Conservation (phyloP, 1,140 invertebrate species). For the Drosophila carrolli region DNA sequence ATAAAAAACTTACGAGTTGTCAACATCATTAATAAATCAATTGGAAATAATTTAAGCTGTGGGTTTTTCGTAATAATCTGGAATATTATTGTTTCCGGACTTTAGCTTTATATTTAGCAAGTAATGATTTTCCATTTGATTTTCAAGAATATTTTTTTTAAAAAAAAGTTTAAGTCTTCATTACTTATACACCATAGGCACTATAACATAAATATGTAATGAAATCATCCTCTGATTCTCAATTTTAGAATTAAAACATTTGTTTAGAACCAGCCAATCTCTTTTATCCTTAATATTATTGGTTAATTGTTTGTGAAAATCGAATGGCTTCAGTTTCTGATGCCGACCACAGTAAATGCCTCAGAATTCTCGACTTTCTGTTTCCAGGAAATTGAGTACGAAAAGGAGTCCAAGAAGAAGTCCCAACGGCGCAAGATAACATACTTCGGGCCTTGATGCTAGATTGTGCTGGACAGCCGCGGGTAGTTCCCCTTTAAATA, state of each 20-base stretch:
- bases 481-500: conserved; percentile 79
- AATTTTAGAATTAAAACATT: conserved; percentile 2
- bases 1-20: neutral
- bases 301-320: conserved; percentile 27
- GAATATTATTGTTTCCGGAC: conserved; percentile 1
- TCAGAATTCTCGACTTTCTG: neutral
- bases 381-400: conserved; percentile 21
- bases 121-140: neutral
- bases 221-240: conserved; percentile 6
- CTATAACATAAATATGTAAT: conserved; percentile 11
- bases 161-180: conserved; percentile 1
- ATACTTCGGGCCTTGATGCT: conserved; percentile 26
- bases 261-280: conserved; percentile 3
- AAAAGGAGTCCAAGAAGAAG: conserved; percentile 39
- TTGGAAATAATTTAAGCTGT: neutral
- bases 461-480: conserved; percentile 84
- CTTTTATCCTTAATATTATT: conserved; percentile 24
- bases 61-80: neutral
- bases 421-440: conserved; percentile 19
- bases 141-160: conserved; percentile 6
- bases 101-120: neutral
- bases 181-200: conserved; percentile 1
- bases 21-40: conserved; percentile 3
- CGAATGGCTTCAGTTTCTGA: conserved; percentile 32
- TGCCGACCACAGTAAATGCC: conserved; percentile 16